Conservation (phyloP, 2,888 invertebrate species). For the Branchellion lobata region DNA sequence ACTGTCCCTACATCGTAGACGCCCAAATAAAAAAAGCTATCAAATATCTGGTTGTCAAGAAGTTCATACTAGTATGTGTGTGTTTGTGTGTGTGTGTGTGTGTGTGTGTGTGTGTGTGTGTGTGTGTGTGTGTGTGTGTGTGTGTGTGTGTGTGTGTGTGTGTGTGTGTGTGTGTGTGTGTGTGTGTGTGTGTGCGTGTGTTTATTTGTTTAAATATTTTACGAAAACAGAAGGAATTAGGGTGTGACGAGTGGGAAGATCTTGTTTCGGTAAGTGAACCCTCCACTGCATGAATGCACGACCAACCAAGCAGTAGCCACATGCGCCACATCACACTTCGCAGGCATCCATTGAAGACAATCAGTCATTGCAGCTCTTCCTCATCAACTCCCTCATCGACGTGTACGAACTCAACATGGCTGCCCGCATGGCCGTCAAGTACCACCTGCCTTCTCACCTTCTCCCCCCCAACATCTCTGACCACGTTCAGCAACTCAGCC, state of each 20-base stretch:
- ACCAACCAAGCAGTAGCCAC: too few species aligned
- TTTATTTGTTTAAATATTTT: neutral
- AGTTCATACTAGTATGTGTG: conserved; percentile 15
- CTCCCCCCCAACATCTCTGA: too few species aligned
- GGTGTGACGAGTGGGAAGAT: conserved; percentile 35
- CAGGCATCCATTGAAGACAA: conserved; percentile 4
- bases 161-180: neutral
- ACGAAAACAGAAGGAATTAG: conserved; percentile 31
- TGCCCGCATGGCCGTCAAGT: conserved; percentile 26
- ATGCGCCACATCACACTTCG: neutral
- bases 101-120: neutral
- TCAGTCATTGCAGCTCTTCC: conserved; percentile 13
- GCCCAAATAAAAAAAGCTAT: conserved; percentile 15
- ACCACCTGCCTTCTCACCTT: neutral
- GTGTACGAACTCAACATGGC: conserved; percentile 12
- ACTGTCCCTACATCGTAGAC: conserved; percentile 17
- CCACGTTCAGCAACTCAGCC: too few species aligned
- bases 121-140: neutral
- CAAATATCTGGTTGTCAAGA: conserved; percentile 35
- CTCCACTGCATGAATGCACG: too few species aligned
- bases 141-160: neutral
- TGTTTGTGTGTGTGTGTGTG: neutral
- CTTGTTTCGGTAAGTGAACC: conserved; percentile 30
- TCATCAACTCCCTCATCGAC: conserved; percentile 1
- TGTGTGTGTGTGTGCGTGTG: neutral